phyloP scores from a whole-genome alignment of 2,888 invertebrate species.

The Proisotoma minuta region DNA sequence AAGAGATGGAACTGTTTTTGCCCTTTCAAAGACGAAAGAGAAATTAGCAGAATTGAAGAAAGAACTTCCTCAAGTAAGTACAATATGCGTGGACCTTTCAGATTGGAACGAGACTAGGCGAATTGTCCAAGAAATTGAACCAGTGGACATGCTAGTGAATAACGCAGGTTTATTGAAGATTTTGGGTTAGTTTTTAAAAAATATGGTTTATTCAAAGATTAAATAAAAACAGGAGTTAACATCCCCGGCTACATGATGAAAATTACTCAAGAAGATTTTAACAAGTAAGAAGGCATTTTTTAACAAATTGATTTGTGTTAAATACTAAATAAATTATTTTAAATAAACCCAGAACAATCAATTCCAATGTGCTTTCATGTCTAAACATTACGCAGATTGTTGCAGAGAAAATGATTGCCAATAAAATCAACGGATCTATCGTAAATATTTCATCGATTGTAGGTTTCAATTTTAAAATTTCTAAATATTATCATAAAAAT shows the following conservation, averaged over 20 bases:
- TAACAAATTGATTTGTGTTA: background rate
- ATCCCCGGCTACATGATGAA: conserved; percentile 45
- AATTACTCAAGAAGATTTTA: conserved; percentile 51
- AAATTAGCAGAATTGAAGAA: conserved; percentile 43
- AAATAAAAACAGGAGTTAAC: no score
- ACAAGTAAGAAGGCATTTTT: conserved; percentile 48
- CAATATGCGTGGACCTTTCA: conserved; percentile 51
- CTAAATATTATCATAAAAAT: background rate
- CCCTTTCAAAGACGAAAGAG: conserved; percentile 2
- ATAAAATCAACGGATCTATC: conserved; percentile 52
- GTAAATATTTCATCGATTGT: conserved; percentile 55
- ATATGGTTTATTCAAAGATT: no score
- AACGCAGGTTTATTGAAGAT: no score
- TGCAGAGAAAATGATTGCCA: conserved; percentile 51
- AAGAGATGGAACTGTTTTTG: conserved; percentile 12
- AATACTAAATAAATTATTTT: background rate
- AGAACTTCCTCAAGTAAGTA: conserved; percentile 46
- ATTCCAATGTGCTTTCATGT: background rate
- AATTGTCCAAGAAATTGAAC: conserved; percentile 48
- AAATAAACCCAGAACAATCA: background rate
- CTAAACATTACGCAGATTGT: conserved; percentile 54
- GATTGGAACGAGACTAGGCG: conserved; percentile 52
- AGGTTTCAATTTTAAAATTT: background rate
- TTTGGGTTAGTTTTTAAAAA: no score
- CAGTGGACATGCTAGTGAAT: conserved; percentile 54